Evolutionary conservation across 1,140 invertebrate species (phyloP), one percentile per base, ranked within the genome.

Genomic region (Mylabris phalerata): DNA sequence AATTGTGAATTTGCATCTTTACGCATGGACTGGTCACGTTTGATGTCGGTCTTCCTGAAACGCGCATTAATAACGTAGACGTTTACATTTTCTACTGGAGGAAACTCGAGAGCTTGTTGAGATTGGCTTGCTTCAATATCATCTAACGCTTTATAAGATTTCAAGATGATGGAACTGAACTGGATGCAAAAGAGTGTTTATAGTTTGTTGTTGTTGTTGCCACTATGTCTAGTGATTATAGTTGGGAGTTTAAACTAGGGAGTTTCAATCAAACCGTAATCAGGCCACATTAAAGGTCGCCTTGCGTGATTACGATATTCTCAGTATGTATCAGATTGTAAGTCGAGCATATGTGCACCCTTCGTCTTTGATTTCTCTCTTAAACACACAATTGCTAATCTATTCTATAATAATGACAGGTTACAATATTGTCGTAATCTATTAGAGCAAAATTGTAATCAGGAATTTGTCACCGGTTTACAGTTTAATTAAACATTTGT

Each of bases 381-480:
- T 9, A 43, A 27, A 44, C 55, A 56, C 45, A 26, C 50, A 62
- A 50, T 63, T 60, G 41, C 55, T 56, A 52, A 55, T 62, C 57
- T 68, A 66, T 65, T 62, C 60, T 58, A 63, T 57, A 47, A 55
- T 54, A 49, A 32, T 61, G 64, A 66, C 62, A 65, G 56, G 62
- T 66, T 68, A 66, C 62, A 56, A 62, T 64, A 62, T 66, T 66
- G 65, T 66, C 64, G 62, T 64, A 60, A 66, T 63, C 64, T 64
- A 62, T 66, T 62, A 5, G 62, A 56, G 50, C 43, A 43, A 59
- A 68, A 60, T 68, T 64, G 64, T 63, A 66, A 68, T 68, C 67
- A 66, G 50, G 38, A 51, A 27, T 59, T 61, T 64, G 62, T 68
- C 67, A 68, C 59, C 67, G 62, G 62, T 54, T 45, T 45, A 13